Base-by-base conservation (phyloP, 30 jellyfish, hydroid and myxozoan species). In the Hydractinia symbiolongicarpus region DNA sequence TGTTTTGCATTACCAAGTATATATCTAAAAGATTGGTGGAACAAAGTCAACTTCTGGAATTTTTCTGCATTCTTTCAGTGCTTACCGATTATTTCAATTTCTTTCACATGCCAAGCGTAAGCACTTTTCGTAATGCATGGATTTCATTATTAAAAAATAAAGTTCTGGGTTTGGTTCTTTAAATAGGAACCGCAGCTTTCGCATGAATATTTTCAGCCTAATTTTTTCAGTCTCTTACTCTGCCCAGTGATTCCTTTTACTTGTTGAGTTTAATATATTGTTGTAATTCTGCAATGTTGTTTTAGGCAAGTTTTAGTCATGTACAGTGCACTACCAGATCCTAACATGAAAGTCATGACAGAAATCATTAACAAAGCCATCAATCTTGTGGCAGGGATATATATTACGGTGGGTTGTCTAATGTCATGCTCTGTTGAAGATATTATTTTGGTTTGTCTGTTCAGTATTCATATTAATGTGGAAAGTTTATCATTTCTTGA, bases 71-170 rank as follows among this genome's bases (percentile, higher is more conserved):
- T 92, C 64, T 92, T 92, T 72, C 96, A 86, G 56, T 87, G 95
- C 82, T 70, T 92, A 55, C 98, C 98, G n/a, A 92, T 92, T 66
- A 83, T 92, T 19, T 84, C 96, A 50, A 61, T 92, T 61, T 83
- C 98, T 7, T 92, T 92, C 66, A 85, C 96, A 69, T 92, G 98
- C 69, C 98, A 92, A 83, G 87, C 96, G 98, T 92, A 76, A 81
- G 95, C 66, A 3, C 61, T 67, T 78, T 17, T 84, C 17, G 40
- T 64, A 13, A 13, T 7, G n/a, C 4, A 0, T 30, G 0, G 44
- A 30, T 30, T 30, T 30, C 44, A 30, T 30, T 30, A 30, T 30
- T 30, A 2, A 30, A 30, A 30, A 30, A 30, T 30, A 30, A 30
- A 30, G 44, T 30, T 30, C 44, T 30, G 2, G 0, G 44, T 30